Base-by-base conservation (phyloP, 2,888 invertebrate genomes). In the Drosophila mettleri region DNA sequence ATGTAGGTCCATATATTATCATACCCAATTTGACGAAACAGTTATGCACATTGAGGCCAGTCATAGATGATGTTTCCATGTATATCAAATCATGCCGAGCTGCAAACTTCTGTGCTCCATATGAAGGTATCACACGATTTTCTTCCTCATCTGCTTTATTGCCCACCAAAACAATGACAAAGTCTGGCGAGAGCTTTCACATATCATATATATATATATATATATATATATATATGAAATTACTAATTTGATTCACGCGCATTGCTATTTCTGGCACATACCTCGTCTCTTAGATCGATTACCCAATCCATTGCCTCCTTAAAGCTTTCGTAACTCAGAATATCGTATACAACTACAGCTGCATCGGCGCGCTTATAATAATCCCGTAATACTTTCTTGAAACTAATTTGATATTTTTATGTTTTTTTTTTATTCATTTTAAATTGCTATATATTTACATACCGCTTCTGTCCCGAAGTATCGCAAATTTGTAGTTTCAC, bases 341-440 rank as follows among this genome's bases (percentile, higher is more conserved):
- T 69, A 24, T 81, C 79, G 10, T 72, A 80, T 0, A 72, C 72
- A 38, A 80, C n/a, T 9, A 81, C 6, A 33, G 66, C 79, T 9
- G 29, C 57, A 63, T n/a, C n/a, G n/a, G n/a, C n/a, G 20, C 12
- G 14, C 0, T 10, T 34, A 18, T 74, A 70, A 36, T 75, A 55
- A 0, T 6, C 20, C 6, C 12, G 24, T 2, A 67, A 18, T 9
- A 84, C 10, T 0, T 53, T 7, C 31, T n/a, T 61, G 16, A 70
- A 81, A 6, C 85, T 84, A 24, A 12, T 9, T 12, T 1, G 0
- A 9, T n/a, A n/a, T n/a, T n/a, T n/a, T n/a, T n/a, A n/a, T n/a
- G n/a, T n/a, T n/a, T n/a, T n/a, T n/a, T n/a, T n/a, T n/a, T n/a
- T n/a, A n/a, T n/a, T n/a, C n/a, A n/a, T n/a, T n/a, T n/a, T n/a